Conservation (phyloP, 2,888 invertebrate species). For the Zygaena filipendulae region DNA sequence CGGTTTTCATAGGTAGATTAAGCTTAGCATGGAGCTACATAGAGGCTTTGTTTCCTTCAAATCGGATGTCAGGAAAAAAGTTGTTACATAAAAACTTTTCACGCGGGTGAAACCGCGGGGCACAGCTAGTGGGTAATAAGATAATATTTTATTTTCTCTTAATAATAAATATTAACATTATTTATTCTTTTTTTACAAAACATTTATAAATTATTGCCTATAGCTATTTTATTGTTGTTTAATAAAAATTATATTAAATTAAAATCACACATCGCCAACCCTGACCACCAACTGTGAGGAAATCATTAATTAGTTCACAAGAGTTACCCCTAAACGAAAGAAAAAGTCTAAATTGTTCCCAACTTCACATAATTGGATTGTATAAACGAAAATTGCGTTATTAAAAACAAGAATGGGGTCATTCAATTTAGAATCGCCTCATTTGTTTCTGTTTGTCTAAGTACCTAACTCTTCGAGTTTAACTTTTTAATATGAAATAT, state of each 20-base stretch:
- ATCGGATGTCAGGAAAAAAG: too few species aligned
- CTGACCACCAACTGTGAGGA: slow-evolving; percentile 40
- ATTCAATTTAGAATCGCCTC: slow-evolving; percentile 45
- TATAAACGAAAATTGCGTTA: slow-evolving; percentile 54
- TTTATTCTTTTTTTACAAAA: too few species aligned
- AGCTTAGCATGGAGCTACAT: too few species aligned
- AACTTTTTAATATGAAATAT: slow-evolving; percentile 29
- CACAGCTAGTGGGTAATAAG: too few species aligned
- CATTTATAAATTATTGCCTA: too few species aligned
- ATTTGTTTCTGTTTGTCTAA: slow-evolving; percentile 52
- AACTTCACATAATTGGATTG: slow-evolving; percentile 56
- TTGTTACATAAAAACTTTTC: too few species aligned
- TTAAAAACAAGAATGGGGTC: slow-evolving; percentile 39
- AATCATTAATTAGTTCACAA: slow-evolving; percentile 60
- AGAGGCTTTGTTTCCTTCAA: too few species aligned
- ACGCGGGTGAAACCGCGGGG: too few species aligned
- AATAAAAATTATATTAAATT: neutral
- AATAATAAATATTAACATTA: too few species aligned
- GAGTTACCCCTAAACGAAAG: slow-evolving; percentile 44
- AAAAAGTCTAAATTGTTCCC: slow-evolving; percentile 47
- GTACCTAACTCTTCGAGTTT: slow-evolving; percentile 19
- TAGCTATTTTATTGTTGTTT: neutral
- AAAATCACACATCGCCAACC: slow-evolving; percentile 25
- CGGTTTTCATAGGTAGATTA: too few species aligned
- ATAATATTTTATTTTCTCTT: too few species aligned